Conservation (phyloP, 2,113 vertebrate genomes). For the Suncus etruscus region DNA sequence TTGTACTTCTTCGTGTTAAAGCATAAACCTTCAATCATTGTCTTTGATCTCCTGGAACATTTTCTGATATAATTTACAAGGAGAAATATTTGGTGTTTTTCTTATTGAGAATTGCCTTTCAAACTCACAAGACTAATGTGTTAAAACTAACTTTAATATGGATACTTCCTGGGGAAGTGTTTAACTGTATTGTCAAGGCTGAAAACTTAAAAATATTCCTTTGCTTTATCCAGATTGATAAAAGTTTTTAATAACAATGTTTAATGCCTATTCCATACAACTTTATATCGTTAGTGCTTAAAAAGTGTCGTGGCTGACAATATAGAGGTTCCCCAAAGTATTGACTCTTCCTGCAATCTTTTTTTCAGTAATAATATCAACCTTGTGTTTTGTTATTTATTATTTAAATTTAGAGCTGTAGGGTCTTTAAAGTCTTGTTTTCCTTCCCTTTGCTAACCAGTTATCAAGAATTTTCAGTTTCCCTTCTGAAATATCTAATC, state of each 20-base stretch:
- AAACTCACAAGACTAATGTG: slow-evolving; percentile 28
- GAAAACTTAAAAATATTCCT: not conserved
- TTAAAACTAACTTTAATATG: slow-evolving; percentile 49
- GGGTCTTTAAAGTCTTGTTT: not conserved
- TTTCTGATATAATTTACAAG: slow-evolving; percentile 55
- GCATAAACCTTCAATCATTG: slow-evolving; percentile 52
- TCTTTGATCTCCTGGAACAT: slow-evolving; percentile 24
- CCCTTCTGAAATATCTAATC: slow-evolving; percentile 28
- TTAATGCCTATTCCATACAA: slow-evolving; percentile 25
- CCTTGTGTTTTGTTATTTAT: not conserved
- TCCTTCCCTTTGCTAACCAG: slow-evolving; percentile 33
- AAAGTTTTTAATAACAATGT: not conserved
- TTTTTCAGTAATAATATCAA: slow-evolving; percentile 22
- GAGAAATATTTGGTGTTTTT: slow-evolving; percentile 24
- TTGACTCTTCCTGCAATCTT: slow-evolving; percentile 10
- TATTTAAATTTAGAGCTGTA: slow-evolving; percentile 11
- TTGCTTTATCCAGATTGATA: not conserved
- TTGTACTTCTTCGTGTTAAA: not conserved
- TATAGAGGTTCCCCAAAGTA: not conserved
- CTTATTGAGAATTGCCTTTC: slow-evolving; percentile 57
- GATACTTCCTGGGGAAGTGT: not conserved
- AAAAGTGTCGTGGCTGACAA: slow-evolving; percentile 12
- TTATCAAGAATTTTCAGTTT: not conserved
- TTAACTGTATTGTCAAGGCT: not conserved
- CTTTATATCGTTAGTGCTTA: slow-evolving; percentile 2